Percentiles rank a stretch among this genome's conserved stretches.
phyloP scores from a whole-genome alignment of 2,113 vertebrate genomes.

The Lepisosteus osseus region DNA sequence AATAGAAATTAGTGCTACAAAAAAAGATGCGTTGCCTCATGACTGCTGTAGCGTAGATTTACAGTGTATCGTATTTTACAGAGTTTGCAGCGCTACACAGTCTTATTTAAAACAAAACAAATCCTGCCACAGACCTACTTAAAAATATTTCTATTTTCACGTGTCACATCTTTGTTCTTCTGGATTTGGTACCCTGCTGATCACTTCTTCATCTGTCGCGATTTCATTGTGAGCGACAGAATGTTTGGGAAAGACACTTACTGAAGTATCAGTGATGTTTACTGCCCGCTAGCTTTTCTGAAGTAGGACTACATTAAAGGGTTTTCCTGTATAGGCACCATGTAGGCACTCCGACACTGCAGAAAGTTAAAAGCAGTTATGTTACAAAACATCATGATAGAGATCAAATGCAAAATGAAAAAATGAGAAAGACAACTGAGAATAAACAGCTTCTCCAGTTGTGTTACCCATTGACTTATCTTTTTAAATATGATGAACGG shows the following conservation, averaged over 20 bases:
- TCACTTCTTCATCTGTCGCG: no score
- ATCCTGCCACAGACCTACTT: no score
- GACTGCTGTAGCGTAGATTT: no score
- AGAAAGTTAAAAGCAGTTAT: conserved; percentile 54
- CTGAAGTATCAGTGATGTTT: conserved; percentile 16
- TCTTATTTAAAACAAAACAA: no score
- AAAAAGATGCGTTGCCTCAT: no score
- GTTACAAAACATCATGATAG: conserved; percentile 53
- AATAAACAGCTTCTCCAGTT: conserved; percentile 58
- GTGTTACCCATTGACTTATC: conserved; percentile 60
- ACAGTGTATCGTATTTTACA: no score
- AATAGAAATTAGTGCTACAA: no score
- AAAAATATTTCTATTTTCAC: no score
- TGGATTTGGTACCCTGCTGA: no score
- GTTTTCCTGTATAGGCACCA: conserved; percentile 17
- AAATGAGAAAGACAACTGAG: conserved; percentile 56
- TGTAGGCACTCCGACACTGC: conserved; percentile 35
- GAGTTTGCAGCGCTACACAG: no score
- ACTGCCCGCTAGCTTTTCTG: conserved; percentile 19
- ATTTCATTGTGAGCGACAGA: no score
- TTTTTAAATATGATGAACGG: conserved; percentile 56
- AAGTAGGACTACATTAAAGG: conserved; percentile 15
- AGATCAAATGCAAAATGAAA: conserved; percentile 63
- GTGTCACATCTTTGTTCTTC: no score
- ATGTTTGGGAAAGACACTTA: neutral